These are phyloP conservation scores for Ciconia stormi DNA, from an alignment of 2,113 vertebrate genomes.

Conservation along the genomic window DNA sequence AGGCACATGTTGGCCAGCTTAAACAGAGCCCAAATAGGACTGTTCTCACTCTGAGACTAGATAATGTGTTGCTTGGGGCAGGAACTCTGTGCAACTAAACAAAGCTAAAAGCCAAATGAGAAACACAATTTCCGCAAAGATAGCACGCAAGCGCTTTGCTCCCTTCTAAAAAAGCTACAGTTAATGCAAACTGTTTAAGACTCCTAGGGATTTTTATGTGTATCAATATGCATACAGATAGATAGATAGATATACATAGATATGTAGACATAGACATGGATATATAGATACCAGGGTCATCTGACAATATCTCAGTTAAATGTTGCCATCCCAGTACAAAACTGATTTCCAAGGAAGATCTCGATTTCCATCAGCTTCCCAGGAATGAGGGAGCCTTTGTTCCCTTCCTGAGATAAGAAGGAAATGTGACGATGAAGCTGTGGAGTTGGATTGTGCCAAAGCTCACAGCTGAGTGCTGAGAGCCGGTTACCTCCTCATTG, in stretches of 20 bases:
- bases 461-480: neutral
- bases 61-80: fast-evolving
- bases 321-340: neutral
- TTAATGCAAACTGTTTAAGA: neutral
- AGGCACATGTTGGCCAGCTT: fast-evolving
- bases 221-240: neutral
- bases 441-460: neutral
- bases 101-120: neutral
- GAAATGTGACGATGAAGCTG: neutral
- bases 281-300: neutral
- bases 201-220: neutral
- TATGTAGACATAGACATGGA: neutral
- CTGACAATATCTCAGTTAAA: neutral
- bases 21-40: neutral
- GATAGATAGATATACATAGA: neutral
- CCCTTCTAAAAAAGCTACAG: neutral
- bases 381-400: neutral
- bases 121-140: neutral
- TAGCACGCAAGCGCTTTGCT: fast-evolving
- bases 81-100: neutral
- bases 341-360: neutral
- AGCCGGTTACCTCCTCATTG: neutral
- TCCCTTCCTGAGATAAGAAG: neutral
- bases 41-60: neutral
- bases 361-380: neutral